Evolutionary conservation across 2,797 vertebrate species (phyloP), one percentile per base, ranked within the genome.

Genomic region (Hirundo rustica): DNA sequence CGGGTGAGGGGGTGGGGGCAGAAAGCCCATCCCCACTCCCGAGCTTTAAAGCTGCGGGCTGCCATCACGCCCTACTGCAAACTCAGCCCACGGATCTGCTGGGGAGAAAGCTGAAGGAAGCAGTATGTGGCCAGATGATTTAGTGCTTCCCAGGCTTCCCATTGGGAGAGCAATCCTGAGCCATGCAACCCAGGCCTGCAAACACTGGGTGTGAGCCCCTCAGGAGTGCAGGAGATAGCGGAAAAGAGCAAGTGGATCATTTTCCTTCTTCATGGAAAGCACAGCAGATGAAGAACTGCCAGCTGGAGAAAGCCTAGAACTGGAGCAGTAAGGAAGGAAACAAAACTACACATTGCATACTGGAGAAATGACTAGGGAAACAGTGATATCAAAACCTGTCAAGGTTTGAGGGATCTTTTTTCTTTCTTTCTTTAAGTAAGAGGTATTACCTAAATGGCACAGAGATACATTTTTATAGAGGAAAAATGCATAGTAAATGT

Each of bases 101-200:
- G 50, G 70, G 74, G 71, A 82, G 81, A 81, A 89, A 82, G 85
- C 3, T 62, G 64, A 82, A 90, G 74, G 88, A 92, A 90, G 64
- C 17, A 4, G 62, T 83, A 74, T 16, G 7, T 54, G 62, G 64
- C 70, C 3, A 0, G 60, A 72, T 87, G 66, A 89, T 86, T 86
- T 88, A 84, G 66, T 64, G 83, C 74, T 92, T 93, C 91, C 88
- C 85, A 67, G 66, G 47, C 64, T 91, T 81, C 83, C 88, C 83
- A 73, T 57, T 26, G 15, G 77, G 55, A 88, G 8, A 85, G 83
- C 22, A 47, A 53, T 12, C 10, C 36, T 7, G 19, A 85, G 81
- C 29, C 25, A 4, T 2, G 3, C 19, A 40, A 44, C 32, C 38
- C 1, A 12, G 78, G 60, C 45, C 73, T 23, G 53, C 29, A 50